A percentile compares a stretch with the other conserved stretches of the same genome.
These are phyloP conservation scores for Clytia hemisphaerica DNA, from an alignment of 30 jellyfish, hydroid and myxozoan genomes.

Conservation along the genomic window DNA sequence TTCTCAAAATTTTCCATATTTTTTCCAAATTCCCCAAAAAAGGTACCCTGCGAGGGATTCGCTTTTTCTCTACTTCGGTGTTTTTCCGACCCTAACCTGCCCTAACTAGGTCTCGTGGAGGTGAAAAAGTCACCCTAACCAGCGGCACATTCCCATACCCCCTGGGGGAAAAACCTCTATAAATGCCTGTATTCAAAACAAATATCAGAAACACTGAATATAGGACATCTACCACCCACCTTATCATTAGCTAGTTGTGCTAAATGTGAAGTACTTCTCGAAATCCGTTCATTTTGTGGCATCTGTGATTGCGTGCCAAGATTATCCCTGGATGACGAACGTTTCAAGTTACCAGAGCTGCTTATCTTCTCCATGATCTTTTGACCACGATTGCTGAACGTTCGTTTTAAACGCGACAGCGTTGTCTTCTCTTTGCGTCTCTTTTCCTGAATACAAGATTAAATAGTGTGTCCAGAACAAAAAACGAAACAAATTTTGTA, in stretches of 20 bases:
- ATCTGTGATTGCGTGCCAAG: constrained; percentile 67
- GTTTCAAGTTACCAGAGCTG: constrained; percentile 83
- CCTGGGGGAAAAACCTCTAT: too few relatives aligned
- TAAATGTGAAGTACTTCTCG: constrained; percentile 95
- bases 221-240: too few relatives aligned
- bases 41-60: too few relatives aligned
- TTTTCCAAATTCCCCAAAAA: too few relatives aligned
- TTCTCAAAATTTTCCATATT: too few relatives aligned
- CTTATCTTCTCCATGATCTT: constrained; percentile 92
- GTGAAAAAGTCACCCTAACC: too few relatives aligned
- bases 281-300: constrained; percentile 83
- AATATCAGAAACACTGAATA: too few relatives aligned
- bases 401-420: constrained; percentile 84
- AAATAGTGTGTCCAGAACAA: background rate
- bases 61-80: too few relatives aligned
- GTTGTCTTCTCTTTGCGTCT: constrained; percentile 80
- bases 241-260: constrained; percentile 56
- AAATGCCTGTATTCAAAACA: too few relatives aligned
- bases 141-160: too few relatives aligned
- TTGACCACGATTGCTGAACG: constrained; percentile 97
- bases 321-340: constrained; percentile 91
- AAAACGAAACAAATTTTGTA: background rate
- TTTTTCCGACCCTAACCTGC: too few relatives aligned
- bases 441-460: constrained; percentile 59
- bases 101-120: too few relatives aligned